phyloP scores from a whole-genome alignment of 2,888 invertebrate genomes.

The Tenodera sinensis region DNA sequence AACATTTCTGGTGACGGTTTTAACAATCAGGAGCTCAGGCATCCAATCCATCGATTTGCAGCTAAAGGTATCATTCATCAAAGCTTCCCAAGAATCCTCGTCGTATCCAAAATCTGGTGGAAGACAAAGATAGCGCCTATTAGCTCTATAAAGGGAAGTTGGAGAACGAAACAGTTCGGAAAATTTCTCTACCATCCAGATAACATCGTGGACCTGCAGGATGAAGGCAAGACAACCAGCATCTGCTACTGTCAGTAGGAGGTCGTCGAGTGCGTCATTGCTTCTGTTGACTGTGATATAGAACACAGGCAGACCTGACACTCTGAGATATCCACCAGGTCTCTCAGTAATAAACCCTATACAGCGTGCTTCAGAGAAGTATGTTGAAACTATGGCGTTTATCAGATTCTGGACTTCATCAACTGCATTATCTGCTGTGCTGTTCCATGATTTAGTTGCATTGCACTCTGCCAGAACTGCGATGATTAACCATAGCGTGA shows the following conservation, averaged over 20 bases:
- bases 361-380: too few relatives aligned
- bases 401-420: too few relatives aligned
- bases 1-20: conserved; percentile 22
- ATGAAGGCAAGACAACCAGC: conserved; percentile 52
- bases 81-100: conserved; percentile 42
- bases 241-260: conserved; percentile 37
- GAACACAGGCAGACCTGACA: too few relatives aligned
- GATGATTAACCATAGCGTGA: too few relatives aligned
- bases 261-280: not conserved
- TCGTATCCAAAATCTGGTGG: conserved; percentile 40
- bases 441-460: too few relatives aligned
- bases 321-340: too few relatives aligned
- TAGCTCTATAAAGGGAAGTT: conserved; percentile 46
- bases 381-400: too few relatives aligned
- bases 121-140: conserved; percentile 48
- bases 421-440: too few relatives aligned
- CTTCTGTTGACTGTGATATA: too few relatives aligned
- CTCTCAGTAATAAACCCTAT: too few relatives aligned
- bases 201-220: conserved; percentile 44
- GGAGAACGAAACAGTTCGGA: conserved; percentile 43
- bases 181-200: conserved; percentile 44
- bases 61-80: conserved; percentile 30
- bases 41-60: conserved; percentile 14
- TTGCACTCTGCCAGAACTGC: too few relatives aligned
- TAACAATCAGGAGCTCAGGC: conserved; percentile 17